Evolutionary conservation across 2,797 vertebrate species (phyloP).

Genomic region (Lepus oiostolus): DNA sequence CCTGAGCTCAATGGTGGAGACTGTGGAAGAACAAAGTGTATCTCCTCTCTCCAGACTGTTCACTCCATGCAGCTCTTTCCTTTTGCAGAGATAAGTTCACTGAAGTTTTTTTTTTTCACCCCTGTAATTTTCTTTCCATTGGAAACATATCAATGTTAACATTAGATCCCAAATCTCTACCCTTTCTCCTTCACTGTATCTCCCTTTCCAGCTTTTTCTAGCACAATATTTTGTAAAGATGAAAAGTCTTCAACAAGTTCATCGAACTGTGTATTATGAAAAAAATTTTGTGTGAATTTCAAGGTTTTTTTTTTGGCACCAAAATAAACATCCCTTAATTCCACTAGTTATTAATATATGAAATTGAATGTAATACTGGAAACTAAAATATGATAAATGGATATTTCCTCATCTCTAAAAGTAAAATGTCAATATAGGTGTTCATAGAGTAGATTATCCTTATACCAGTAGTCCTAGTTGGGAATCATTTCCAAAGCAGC

Average conservation of each 20-base stretch:
- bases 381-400: neutral
- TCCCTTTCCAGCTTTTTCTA: neutral
- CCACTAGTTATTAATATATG: neutral
- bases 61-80: neutral
- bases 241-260: too few relatives aligned
- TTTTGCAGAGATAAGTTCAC: neutral
- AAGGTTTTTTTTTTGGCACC: too few relatives aligned
- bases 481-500: neutral
- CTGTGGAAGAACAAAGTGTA: rapidly evolving
- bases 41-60: neutral
- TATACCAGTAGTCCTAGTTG: neutral
- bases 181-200: neutral
- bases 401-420: neutral
- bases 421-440: neutral
- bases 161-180: neutral
- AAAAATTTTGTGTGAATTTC: too few relatives aligned
- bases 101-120: neutral
- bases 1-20: rapidly evolving
- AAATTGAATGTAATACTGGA: neutral
- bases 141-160: neutral
- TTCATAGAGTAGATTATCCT: neutral
- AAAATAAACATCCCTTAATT: too few relatives aligned
- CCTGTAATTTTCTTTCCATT: conserved; percentile 27
- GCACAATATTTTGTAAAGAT: neutral
- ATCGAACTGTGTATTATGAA: too few relatives aligned